Evolutionary conservation across 2,888 invertebrate genomes (phyloP), one percentile per base, ranked within the genome.

Genomic region (Rhimphoctona megacephalus): DNA sequence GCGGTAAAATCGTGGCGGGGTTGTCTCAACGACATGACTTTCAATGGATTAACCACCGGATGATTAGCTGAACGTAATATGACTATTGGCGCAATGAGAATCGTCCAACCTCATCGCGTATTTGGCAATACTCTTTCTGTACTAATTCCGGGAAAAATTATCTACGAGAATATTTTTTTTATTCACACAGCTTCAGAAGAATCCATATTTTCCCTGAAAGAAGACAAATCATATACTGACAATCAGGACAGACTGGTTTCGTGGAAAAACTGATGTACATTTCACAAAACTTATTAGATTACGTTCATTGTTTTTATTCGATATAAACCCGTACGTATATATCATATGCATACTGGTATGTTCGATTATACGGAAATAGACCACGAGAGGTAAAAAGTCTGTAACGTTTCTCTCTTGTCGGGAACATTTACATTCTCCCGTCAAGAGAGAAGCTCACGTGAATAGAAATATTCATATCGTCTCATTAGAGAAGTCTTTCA

Each of bases 391-490:
- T n/a, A 57, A 79, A 43, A 79, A 54, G 54, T 46, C 22, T 22
- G 14, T 19, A 64, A 70, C 64, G 49, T 77, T 77, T n/a, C n/a
- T n/a, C n/a, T n/a, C n/a, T n/a, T n/a, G n/a, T n/a, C n/a, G n/a
- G n/a, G n/a, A n/a, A n/a, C 19, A 49, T 83, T 77, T 49, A 57
- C 22, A 70, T 39, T 70, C 67, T 19, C 33, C 14, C 54, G 25
- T n/a, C 61, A 64, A 54, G 64, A 70, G 77, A 17, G 25, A 9
- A 49, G 49, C 43, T n/a, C 19, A 49, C 30, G 33, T 49, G 33
- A 72, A 72, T 72, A 49, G 30, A 72, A 43, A 49, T 72, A 17
- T 52, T 52, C 19, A 49, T 52, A 52, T 72, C 2, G 49, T 72
- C 33, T n/a, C n/a, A 33, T 72, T n/a, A 22, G 22, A n/a, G 11